phyloP scores from a whole-genome alignment of 2,113 vertebrate genomes.

The Galbula dea region DNA sequence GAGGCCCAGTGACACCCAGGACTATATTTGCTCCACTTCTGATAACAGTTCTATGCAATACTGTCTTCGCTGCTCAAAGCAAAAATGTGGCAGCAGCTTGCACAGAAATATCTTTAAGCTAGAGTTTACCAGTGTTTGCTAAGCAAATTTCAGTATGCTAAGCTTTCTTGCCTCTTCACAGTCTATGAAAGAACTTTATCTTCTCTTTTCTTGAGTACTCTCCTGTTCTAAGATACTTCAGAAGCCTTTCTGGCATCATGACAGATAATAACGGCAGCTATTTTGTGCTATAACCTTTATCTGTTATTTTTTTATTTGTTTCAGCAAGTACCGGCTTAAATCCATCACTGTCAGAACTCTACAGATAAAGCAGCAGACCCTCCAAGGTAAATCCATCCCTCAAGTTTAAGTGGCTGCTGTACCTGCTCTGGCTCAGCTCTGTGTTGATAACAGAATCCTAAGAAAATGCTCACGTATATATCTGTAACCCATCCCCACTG shows the following conservation, averaged over 20 bases:
- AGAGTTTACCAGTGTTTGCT: background rate
- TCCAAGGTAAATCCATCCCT: background rate
- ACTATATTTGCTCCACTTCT: background rate
- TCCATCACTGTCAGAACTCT: background rate
- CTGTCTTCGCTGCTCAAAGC: background rate
- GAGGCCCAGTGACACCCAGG: background rate
- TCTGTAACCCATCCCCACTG: background rate
- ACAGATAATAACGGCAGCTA: background rate
- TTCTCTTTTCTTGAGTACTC: background rate
- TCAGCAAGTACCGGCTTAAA: background rate
- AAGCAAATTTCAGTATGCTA: slow-evolving; percentile 17
- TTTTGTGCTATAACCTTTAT: background rate
- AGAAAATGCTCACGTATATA: background rate
- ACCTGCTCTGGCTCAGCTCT: background rate
- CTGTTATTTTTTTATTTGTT: background rate
- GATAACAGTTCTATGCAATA: background rate
- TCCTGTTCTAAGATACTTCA: background rate
- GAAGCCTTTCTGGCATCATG: background rate
- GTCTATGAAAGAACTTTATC: background rate
- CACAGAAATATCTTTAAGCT: background rate
- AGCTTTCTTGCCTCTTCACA: slow-evolving; percentile 19
- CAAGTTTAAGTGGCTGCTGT: background rate
- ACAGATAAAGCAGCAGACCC: background rate
- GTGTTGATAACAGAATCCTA: background rate
- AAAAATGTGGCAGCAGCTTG: background rate